phyloP scores from a whole-genome alignment of 1,140 invertebrate species.

The Sesamia nonagrioides region DNA sequence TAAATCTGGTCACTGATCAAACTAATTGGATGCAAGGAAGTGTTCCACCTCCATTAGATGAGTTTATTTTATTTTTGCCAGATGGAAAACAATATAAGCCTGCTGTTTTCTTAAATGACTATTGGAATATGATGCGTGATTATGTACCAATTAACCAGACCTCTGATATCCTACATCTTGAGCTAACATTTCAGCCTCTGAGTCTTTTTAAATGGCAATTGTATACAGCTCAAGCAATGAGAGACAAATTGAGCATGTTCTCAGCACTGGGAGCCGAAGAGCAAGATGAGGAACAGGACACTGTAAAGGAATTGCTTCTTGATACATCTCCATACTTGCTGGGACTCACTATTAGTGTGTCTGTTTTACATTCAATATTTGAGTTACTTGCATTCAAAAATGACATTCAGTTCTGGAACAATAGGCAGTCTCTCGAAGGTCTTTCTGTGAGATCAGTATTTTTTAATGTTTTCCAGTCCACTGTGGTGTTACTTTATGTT shows the following conservation, averaged over 20 bases:
- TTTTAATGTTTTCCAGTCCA: slow-evolving; percentile 99
- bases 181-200: slow-evolving; percentile 97
- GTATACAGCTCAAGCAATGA: slow-evolving; percentile 98
- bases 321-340: slow-evolving; percentile 99
- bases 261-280: slow-evolving; percentile 90
- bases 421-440: slow-evolving; percentile 98
- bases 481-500: slow-evolving; percentile 98
- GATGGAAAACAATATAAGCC: slow-evolving; percentile 96
- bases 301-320: slow-evolving; percentile 98
- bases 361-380: slow-evolving; percentile 98
- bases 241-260: slow-evolving; percentile 91
- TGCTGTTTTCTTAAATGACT: slow-evolving; percentile 98
- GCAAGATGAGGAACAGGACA: slow-evolving; percentile 98
- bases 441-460: slow-evolving; percentile 99
- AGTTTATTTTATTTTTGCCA: slow-evolving; percentile 96
- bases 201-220: slow-evolving; percentile 99
- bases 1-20: slow-evolving; percentile 98
- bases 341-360: slow-evolving; percentile 96
- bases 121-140: slow-evolving; percentile 99
- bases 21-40: slow-evolving; percentile 96
- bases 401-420: slow-evolving; percentile 99
- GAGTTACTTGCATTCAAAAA: slow-evolving; percentile 99
- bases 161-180: slow-evolving; percentile 90
- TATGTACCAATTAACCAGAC: slow-evolving; percentile 98
- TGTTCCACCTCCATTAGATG: slow-evolving; percentile 96